Percentiles rank a stretch among this genome's conserved stretches.
These are phyloP conservation scores for Hypolimnas misippus DNA, from an alignment of 2,888 invertebrate genomes.

Conservation along the genomic window DNA sequence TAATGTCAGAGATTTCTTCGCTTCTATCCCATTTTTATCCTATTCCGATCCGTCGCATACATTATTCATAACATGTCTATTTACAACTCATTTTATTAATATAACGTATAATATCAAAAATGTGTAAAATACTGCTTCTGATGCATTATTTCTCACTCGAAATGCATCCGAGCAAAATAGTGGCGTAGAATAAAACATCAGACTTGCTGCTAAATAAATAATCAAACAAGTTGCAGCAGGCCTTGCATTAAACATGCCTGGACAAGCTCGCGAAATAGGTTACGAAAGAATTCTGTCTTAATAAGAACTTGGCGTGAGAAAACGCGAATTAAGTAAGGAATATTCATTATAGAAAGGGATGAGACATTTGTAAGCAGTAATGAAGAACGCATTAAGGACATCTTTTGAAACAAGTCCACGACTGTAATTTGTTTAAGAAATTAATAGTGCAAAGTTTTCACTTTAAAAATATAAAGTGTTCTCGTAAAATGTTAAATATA, in stretches of 20 bases:
- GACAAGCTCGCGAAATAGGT: conserved; percentile 27
- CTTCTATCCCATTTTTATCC: neutral
- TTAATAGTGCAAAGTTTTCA: neutral
- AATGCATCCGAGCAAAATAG: conserved; percentile 29
- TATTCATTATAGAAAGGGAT: neutral
- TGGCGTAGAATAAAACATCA: conserved; percentile 57
- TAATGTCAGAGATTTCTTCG: neutral
- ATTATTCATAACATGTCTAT: neutral
- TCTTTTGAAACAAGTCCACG: neutral
- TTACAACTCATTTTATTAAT: neutral
- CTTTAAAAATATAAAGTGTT: neutral
- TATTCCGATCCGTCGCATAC: too few species aligned
- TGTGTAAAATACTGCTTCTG: conserved; percentile 8
- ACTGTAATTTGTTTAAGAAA: conserved; percentile 1
- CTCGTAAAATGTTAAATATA: neutral
- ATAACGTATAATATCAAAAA: conserved; percentile 10
- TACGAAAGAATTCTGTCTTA: conserved; percentile 15
- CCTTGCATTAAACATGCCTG: conserved; percentile 43
- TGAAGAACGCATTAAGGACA: conserved; percentile 4
- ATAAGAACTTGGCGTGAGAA: conserved; percentile 2
- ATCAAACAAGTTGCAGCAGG: conserved; percentile 54
- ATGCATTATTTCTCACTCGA: conserved; percentile 23
- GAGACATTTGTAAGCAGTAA: neutral
- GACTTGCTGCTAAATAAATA: conserved; percentile 55
- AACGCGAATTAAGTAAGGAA: conserved; percentile 6